Base-by-base conservation (phyloP, 2,797 vertebrate species). In the Artibeus jamaicensis region DNA sequence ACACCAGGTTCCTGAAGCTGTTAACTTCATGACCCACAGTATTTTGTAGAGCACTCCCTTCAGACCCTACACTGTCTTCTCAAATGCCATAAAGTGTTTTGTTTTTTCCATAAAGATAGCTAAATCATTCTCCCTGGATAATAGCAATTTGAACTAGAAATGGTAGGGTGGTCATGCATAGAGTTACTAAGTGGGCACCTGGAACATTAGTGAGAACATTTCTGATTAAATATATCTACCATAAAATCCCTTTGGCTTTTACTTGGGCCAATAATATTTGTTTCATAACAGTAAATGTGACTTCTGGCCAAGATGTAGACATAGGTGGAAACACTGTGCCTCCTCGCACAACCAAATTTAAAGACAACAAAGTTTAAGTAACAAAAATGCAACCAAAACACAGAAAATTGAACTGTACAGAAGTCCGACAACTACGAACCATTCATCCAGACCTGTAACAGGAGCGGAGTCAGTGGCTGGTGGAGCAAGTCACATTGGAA, bases 221-320 rank as follows among this genome's bases (percentile, higher is more conserved):
- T 97, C 59, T 97, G 95, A 94, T 96, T 94, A 97, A 97, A 93
- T 96, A 82, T 93, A 95, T 89, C 92, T 97, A 93, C 94, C 95
- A 89, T 95, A 94, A 97, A 95, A 97, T 96, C 79, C 95, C 89
- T 91, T 83, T 26, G 37, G 71, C 73, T 97, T 85, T 96, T 91
- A 95, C 95, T 67, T 59, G 21, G 10, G 44, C 79, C 48, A 34
- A 87, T 95, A 92, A 94, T 95, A 44, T 22, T 78, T 84, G 53
- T 87, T 97, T 98, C 81, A 90, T 96, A 81, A 94, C 15, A 93
- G 85, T 37, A 91, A 68, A 87, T 84, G 79, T 83, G 84, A 95
- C 83, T 78, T 65, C 65, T 71, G 21, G 39, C 39, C 39, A 42
- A 42, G 39, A 42, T 42, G 39, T 4, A 42, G 39, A 39, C 39